Evolutionary conservation across 2,113 vertebrate species (phyloP), one percentile per base, ranked within the genome.

Genomic region (Lontra canadensis): DNA sequence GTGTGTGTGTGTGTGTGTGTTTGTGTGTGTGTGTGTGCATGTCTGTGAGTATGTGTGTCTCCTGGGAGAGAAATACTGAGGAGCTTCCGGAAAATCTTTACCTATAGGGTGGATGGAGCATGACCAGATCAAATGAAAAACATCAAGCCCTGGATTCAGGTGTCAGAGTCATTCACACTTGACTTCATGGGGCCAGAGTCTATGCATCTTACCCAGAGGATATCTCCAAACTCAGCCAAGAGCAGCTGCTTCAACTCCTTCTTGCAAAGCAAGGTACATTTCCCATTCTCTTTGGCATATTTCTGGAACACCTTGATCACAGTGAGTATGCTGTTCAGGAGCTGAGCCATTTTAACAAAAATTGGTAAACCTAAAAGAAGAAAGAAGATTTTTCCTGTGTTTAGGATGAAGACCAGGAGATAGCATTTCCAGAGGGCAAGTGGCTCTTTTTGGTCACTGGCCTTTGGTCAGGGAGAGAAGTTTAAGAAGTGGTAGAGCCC

Each of bases 181-280:
- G 65, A 94, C 55, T 73, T 34, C 5, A 12, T 12, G 49, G 42
- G 78, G 31, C 39, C 67, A 55, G 44, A 39, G 55, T 59, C 63
- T 90, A 1, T 31, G 44, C 12, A 9, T 84, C 97, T 98, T 97
- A 97, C 97, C 97, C n/a, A 80, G 42, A 98, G 97, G 71, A 97
- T 81, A 44, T 97, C 90, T 92, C 96, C 95, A 89, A 98, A 97
- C 49, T 98, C 98, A 76, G 44, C 8, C 26, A 97, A 71, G 9
- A 98, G 97, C 23, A 98, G 89, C 3, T 98, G 82, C 71, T 98
- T 98, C 74, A 98, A 39, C 31, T 98, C 98, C 26, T 73, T 59
- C 59, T 97, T 98, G 90, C 80, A 73, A 3, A 98, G 81, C n/a
- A 91, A 96, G 7, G 76, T 20, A 7, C 71, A 90, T 29, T 95